These are phyloP conservation scores for Ormyrus thymus DNA, from an alignment of 2,888 invertebrate species.

Conservation along the genomic window DNA sequence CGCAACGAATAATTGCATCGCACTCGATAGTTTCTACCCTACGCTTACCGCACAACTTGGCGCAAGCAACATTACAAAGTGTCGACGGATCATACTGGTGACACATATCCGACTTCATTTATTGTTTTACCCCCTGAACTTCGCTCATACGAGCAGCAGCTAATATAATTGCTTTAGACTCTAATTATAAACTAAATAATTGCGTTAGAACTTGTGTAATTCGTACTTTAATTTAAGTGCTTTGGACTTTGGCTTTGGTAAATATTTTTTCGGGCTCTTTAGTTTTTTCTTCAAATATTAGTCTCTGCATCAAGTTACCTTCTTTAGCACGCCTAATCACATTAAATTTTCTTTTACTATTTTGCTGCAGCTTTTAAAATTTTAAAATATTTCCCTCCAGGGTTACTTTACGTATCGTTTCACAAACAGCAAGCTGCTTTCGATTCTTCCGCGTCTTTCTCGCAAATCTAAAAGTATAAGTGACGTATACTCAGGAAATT, in stretches of 20 bases:
- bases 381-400: background rate
- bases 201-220: background rate
- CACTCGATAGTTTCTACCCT: slow-evolving; percentile 27
- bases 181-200: slow-evolving; percentile 4
- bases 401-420: background rate
- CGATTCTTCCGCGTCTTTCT: too few relatives aligned
- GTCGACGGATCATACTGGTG: slow-evolving; percentile 30
- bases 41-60: background rate
- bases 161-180: slow-evolving; percentile 4
- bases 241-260: too few relatives aligned
- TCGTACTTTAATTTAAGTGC: background rate
- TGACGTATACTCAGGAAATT: too few relatives aligned
- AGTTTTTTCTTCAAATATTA: too few relatives aligned
- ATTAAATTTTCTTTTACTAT: too few relatives aligned
- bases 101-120: slow-evolving; percentile 19
- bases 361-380: too few relatives aligned
- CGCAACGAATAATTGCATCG: slow-evolving; percentile 41
- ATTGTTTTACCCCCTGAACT: slow-evolving; percentile 18
- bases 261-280: too few relatives aligned
- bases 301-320: too few relatives aligned
- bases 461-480: too few relatives aligned
- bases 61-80: slow-evolving; percentile 3
- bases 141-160: background rate
- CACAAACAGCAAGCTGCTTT: background rate
- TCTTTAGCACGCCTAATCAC: too few relatives aligned